These are phyloP conservation scores for Aphelinus atriplicis DNA, from an alignment of 1,140 invertebrate genomes.

Conservation along the genomic window DNA sequence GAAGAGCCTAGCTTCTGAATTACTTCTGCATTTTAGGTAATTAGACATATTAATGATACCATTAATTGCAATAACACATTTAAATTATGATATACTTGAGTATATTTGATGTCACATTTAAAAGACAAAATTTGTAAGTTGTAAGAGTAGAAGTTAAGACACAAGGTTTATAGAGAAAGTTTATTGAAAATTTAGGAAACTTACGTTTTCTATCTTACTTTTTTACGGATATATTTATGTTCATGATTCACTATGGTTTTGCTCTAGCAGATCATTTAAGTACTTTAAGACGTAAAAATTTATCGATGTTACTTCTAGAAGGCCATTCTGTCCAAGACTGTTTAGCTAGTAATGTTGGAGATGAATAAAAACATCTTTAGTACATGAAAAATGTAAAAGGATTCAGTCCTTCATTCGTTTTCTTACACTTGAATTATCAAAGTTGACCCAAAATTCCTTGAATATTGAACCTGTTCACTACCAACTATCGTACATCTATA, in stretches of 20 bases:
- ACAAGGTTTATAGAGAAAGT: slow-evolving; percentile 16
- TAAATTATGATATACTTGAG: not conserved
- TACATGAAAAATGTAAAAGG: slow-evolving; percentile 12
- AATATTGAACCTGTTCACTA: too few relatives aligned
- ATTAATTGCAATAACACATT: slow-evolving; percentile 14
- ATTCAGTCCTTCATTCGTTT: not conserved
- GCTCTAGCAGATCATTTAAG: not conserved
- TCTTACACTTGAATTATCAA: not conserved
- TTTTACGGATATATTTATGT: not conserved
- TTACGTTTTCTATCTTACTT: too few relatives aligned
- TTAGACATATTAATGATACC: slow-evolving; percentile 21
- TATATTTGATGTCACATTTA: not conserved
- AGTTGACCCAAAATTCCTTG: not conserved
- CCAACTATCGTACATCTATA: too few relatives aligned
- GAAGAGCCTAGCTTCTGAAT: slow-evolving; percentile 8
- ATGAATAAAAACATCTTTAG: slow-evolving; percentile 21
- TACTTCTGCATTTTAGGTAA: slow-evolving; percentile 15
- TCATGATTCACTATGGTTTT: not conserved
- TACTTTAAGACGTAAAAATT: slow-evolving; percentile 1
- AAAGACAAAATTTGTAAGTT: too few relatives aligned
- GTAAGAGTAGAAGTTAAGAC: not conserved
- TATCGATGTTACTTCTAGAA: slow-evolving; percentile 19
- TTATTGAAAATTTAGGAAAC: not conserved
- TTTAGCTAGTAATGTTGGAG: slow-evolving; percentile 4
- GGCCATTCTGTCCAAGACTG: slow-evolving; percentile 18